Percentiles rank a stretch among this genome's conserved stretches.
Conservation (phyloP, 2,888 invertebrate species). For the Chalcosyrphus nemorum region DNA sequence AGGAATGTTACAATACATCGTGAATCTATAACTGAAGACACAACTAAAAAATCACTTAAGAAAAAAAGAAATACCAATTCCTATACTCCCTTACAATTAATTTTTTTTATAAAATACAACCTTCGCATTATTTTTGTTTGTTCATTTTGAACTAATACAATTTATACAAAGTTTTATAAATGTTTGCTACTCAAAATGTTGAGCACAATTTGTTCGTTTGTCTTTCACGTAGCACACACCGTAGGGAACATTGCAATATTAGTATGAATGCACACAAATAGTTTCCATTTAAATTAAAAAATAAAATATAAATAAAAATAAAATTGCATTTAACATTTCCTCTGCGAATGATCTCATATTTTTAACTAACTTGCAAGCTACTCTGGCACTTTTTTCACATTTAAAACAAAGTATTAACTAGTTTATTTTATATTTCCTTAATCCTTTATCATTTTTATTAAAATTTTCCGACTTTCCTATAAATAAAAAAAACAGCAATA, state of each 20-base stretch:
- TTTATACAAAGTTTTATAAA: not conserved
- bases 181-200: not conserved
- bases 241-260: conserved; percentile 15
- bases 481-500: not conserved
- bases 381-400: conserved; percentile 19
- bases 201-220: conserved; percentile 18
- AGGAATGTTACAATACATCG: too few relatives aligned
- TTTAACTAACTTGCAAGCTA: conserved; percentile 11
- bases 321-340: not conserved
- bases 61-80: not conserved
- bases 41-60: not conserved
- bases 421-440: not conserved
- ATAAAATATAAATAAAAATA: not conserved
- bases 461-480: not conserved
- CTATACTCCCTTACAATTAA: not conserved
- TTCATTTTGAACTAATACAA: not conserved
- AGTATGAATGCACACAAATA: conserved; percentile 35
- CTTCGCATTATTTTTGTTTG: not conserved
- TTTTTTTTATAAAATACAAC: not conserved
- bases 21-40: too few relatives aligned
- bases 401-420: not conserved
- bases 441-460: not conserved
- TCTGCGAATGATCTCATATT: conserved; percentile 18
- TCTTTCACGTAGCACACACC: conserved; percentile 32
- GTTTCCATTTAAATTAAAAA: not conserved